Evolutionary conservation across 2,888 invertebrate genomes (phyloP), one percentile per base, ranked within the genome.

Genomic region (Pediacus dermestoides): DNA sequence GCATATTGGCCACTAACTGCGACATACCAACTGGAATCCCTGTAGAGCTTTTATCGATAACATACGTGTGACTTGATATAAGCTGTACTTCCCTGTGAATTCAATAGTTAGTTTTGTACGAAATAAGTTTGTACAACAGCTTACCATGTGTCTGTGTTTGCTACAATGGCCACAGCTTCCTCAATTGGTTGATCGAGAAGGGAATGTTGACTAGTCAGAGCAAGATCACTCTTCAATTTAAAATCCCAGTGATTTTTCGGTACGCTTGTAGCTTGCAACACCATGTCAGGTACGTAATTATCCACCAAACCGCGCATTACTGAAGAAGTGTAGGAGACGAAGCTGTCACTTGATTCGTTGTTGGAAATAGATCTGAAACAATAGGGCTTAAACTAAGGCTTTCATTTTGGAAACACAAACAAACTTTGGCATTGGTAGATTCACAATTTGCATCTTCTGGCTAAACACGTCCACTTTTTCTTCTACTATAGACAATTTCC

Each of bases 151-250:
- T 85, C 83, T 47, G 80, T 76, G 60, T 88, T 82, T 0, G 87
- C 92, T 16, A 92, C 73, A 45, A 93, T 83, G 47, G 88, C 90
- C 25, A 90, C 76, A 32, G 89, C 81, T 67, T 90, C 89, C 33
- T 81, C 74, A 0, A 86, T 77, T 21, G 82, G 76, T 55, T 83
- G 81, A 58, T 88, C 88, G 21, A 81, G 64, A 11, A 76, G 72
- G 33, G 74, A 72, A 54, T 73, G 64, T 49, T 72, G 72, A 16
- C 74, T 69, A 14, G 74, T 68, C 44, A 76, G 56, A 30, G 70
- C 63, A 28, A 79, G 61, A 61, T 78, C 77, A 46, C 70, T 71
- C 41, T 70, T 71, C 23, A 79, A 60, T 44, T 63, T 62, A 34
- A 66, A 60, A 63, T 82, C 81, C 81, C 82, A 84, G 34, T 67